phyloP scores from a whole-genome alignment of 1,140 invertebrate species.

The Lucilia sericata region DNA sequence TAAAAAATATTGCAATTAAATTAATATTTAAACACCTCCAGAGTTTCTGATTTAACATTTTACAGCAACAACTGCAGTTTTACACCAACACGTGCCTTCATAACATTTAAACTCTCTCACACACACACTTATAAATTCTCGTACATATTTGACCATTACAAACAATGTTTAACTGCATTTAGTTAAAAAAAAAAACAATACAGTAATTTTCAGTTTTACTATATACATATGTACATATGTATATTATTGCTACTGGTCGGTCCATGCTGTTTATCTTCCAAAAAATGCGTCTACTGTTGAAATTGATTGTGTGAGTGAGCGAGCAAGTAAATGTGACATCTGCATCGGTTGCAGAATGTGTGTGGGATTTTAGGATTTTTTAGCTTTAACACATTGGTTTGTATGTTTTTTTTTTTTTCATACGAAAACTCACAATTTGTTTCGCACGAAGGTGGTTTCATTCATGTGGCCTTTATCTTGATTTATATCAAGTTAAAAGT shows the following conservation, averaged over 20 bases:
- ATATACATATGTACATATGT: too few relatives aligned
- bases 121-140: too few relatives aligned
- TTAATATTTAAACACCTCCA: not conserved
- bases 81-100: too few relatives aligned
- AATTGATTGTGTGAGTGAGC: not conserved
- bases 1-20: not conserved
- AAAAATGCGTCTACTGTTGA: not conserved
- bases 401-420: not conserved
- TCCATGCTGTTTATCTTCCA: not conserved
- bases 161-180: not conserved
- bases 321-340: not conserved
- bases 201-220: not conserved
- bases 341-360: not conserved
- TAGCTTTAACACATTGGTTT: conserved; percentile 1
- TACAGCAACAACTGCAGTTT: not conserved
- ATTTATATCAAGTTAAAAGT: not conserved
- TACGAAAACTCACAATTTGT: not conserved
- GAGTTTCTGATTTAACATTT: not conserved
- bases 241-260: not conserved
- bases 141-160: too few relatives aligned
- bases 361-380: not conserved
- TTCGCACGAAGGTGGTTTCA: not conserved
- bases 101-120: too few relatives aligned
- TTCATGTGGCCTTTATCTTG: not conserved
- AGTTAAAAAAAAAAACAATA: not conserved